These are phyloP conservation scores for Axis porcinus DNA, from an alignment of 2,113 vertebrate species.

Conservation along the genomic window DNA sequence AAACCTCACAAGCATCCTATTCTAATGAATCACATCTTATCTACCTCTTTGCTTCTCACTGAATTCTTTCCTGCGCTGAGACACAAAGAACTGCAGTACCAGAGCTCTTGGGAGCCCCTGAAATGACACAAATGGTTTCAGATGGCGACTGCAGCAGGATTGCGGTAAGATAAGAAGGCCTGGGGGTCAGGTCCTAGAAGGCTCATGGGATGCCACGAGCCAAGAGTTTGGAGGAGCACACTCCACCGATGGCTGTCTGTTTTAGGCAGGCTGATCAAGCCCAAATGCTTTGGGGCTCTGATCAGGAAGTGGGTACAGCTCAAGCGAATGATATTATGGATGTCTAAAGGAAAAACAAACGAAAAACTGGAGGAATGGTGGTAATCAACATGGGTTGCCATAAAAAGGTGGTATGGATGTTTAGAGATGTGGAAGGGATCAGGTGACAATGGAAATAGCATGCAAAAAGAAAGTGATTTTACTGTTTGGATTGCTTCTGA, in stretches of 20 bases:
- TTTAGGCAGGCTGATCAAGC: background rate
- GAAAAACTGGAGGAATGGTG: background rate
- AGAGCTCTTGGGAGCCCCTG: background rate
- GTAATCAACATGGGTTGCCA: background rate
- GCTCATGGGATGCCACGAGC: background rate
- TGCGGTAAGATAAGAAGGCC: background rate
- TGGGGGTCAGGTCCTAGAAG: background rate
- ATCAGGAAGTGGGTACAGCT: background rate
- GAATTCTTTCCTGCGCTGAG: background rate
- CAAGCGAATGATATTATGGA: background rate
- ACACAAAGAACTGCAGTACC: background rate
- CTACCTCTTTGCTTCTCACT: background rate
- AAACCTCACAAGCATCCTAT: background rate
- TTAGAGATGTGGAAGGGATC: background rate
- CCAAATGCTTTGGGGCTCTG: background rate
- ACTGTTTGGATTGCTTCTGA: background rate
- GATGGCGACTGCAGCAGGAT: background rate
- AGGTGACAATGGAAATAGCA: background rate
- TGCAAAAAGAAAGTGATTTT: background rate
- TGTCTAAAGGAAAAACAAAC: background rate
- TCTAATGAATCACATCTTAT: background rate
- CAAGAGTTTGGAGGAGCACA: background rate
- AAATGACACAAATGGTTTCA: background rate
- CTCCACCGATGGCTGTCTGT: background rate
- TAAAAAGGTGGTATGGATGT: background rate